These are phyloP conservation scores for Andrena hattorfiana DNA, from an alignment of 2,888 invertebrate species.

Conservation along the genomic window DNA sequence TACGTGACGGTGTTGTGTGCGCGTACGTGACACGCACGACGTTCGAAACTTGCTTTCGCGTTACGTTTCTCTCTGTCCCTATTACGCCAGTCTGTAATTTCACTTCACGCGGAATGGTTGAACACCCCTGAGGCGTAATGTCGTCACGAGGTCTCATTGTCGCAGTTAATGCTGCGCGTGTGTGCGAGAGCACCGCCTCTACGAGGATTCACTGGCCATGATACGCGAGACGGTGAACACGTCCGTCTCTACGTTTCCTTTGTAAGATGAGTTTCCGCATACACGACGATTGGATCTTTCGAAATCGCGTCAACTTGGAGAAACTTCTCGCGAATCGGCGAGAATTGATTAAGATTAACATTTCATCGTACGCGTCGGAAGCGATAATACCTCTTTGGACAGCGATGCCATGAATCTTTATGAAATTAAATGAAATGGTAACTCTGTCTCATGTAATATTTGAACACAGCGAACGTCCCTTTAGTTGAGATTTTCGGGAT, in stretches of 20 bases:
- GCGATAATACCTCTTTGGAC: neutral
- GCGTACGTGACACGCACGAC: neutral
- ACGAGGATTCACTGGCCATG: neutral
- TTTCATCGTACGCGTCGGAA: neutral
- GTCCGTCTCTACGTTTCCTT: neutral
- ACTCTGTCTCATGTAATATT: neutral
- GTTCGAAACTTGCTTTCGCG: neutral
- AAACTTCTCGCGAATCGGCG: neutral
- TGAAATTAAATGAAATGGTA: neutral
- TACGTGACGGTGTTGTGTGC: neutral
- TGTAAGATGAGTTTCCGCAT: neutral
- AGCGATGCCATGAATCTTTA: neutral
- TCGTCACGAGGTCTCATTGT: neutral
- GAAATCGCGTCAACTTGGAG: neutral
- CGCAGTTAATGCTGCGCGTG: neutral
- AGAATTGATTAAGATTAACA: neutral
- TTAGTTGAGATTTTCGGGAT: neutral
- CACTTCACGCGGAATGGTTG: neutral
- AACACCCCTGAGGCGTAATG: neutral
- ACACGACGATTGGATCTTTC: neutral
- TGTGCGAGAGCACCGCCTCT: neutral
- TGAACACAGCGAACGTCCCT: neutral
- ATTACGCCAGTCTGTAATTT: neutral
- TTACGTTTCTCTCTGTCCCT: too few relatives aligned
- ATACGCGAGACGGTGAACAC: conserved; percentile 1